phyloP scores from a whole-genome alignment of 1,140 invertebrate genomes.

The Bombus picipes region DNA sequence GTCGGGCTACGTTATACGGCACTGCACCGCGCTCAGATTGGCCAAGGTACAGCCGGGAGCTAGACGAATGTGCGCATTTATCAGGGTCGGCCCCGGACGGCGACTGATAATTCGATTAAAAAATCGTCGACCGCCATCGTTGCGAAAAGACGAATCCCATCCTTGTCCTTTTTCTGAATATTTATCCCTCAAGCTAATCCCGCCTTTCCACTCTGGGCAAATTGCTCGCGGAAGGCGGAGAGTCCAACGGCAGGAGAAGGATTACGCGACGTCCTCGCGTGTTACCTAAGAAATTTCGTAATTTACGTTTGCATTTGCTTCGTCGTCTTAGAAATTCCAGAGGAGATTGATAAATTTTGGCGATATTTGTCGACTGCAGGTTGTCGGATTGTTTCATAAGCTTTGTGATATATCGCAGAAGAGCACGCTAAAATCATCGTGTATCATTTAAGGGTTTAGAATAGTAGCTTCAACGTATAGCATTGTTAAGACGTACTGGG shows the following conservation, averaged over 20 bases:
- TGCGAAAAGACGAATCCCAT: conserved; percentile 29
- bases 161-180: conserved; percentile 27
- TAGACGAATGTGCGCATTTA: conserved; percentile 65
- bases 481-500: too few species aligned
- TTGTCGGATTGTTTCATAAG: too few species aligned
- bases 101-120: conserved; percentile 67
- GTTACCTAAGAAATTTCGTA: background rate
- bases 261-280: background rate
- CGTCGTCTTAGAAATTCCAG: background rate
- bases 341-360: background rate
- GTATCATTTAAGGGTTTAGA: too few species aligned
- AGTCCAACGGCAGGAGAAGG: background rate
- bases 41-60: conserved; percentile 50
- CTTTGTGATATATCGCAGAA: too few species aligned
- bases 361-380: background rate
- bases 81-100: conserved; percentile 23
- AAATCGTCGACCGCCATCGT: conserved; percentile 45
- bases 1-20: conserved; percentile 43
- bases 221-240: conserved; percentile 14
- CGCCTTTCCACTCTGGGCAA: background rate
- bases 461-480: too few species aligned
- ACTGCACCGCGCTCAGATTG: conserved; percentile 48
- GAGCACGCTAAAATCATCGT: too few species aligned
- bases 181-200: conserved; percentile 41
- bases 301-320: background rate